phyloP scores from a whole-genome alignment of 2,888 invertebrate genomes.

The Craniophora ligustri region DNA sequence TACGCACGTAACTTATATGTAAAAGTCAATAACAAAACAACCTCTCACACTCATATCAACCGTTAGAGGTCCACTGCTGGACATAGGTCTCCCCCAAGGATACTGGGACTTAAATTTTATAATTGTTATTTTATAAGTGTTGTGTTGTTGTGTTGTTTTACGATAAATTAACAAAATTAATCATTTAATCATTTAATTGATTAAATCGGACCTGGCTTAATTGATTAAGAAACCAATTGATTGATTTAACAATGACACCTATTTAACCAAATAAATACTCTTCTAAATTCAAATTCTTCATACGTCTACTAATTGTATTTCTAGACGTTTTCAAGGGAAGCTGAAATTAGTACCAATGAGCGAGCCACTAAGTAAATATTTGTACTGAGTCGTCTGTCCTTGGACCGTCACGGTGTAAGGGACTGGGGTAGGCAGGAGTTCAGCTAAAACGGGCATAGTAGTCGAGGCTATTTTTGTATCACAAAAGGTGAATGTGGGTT shows the following conservation, averaged over 20 bases:
- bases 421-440: slow-evolving; percentile 35
- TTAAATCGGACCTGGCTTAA: slow-evolving; percentile 7
- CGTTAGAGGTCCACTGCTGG: no score
- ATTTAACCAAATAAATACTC: background rate
- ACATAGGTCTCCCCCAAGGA: no score
- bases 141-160: no score
- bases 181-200: background rate
- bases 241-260: background rate
- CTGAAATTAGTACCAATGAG: slow-evolving; percentile 25
- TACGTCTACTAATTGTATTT: background rate
- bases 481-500: slow-evolving; percentile 49
- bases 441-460: slow-evolving; percentile 36
- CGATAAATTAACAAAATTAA: no score
- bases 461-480: slow-evolving; percentile 40
- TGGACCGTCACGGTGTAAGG: slow-evolving; percentile 52
- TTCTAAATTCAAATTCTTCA: background rate
- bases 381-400: slow-evolving; percentile 58
- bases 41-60: no score
- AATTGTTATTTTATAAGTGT: no score
- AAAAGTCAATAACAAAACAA: no score
- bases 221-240: slow-evolving; percentile 3
- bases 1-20: no score
- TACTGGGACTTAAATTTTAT: no score
- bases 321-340: background rate
- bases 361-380: slow-evolving; percentile 62